Percentiles rank a stretch among this genome's conserved stretches.
Conservation (phyloP, 2,797 vertebrate species). For the Otolemur crassicaudatus region DNA sequence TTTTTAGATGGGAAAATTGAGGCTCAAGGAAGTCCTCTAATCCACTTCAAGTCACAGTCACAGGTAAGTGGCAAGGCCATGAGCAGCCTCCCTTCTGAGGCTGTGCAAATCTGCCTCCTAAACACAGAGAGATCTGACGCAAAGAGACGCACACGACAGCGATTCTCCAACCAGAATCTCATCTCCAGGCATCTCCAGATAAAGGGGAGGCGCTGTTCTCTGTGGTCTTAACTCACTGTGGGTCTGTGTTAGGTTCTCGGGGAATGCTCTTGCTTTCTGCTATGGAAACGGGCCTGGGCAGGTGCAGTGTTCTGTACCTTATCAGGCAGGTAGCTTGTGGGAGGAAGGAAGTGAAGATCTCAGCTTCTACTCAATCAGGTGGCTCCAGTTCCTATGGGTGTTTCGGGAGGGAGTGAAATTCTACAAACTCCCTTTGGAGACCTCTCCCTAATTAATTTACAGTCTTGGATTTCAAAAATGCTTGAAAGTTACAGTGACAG, state of each 20-base stretch:
- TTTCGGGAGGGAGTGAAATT: not conserved
- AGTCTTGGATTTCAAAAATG: slow-evolving; percentile 22
- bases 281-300: not conserved
- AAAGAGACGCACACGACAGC: not conserved
- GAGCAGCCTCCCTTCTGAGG: not conserved
- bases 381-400: not conserved
- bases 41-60: not conserved
- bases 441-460: not conserved
- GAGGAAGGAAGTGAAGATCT: not conserved
- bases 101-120: not conserved
- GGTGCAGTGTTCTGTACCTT: not conserved
- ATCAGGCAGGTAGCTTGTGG: not conserved
- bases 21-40: not conserved
- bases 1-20: not conserved
- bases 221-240: not conserved
- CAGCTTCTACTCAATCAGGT: not conserved
- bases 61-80: not conserved
- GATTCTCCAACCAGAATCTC: not conserved
- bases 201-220: not conserved
- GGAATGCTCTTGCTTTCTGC: not conserved
- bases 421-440: not conserved
- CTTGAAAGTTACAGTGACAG: not conserved
- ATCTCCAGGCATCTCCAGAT: not conserved
- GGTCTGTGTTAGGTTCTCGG: not conserved
- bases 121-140: not conserved